A percentile compares a stretch with the other conserved stretches of the same genome.
Evolutionary conservation across 2,113 vertebrate species (phyloP).

Genomic region (Sceloporus tristichus): DNA sequence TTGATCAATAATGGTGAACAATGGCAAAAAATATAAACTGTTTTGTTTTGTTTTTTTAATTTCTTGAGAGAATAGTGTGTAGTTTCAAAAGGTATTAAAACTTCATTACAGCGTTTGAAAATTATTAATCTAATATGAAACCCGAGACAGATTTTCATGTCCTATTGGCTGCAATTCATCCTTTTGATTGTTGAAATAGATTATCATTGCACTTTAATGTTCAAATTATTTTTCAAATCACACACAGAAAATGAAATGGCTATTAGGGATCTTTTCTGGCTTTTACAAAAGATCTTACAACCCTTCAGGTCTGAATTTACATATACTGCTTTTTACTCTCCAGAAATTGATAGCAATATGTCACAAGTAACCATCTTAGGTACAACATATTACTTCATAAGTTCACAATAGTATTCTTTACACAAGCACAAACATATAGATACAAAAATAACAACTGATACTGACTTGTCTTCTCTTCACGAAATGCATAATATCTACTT

Average conservation of each 20-base stretch:
- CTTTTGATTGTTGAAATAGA: neutral
- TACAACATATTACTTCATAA: too few species aligned
- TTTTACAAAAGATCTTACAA: neutral
- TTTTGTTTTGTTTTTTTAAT: neutral
- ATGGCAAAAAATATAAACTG: neutral
- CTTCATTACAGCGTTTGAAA: neutral
- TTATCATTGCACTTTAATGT: slow-evolving; percentile 4
- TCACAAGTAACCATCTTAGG: too few species aligned
- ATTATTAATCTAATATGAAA: neutral
- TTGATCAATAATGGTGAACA: neutral
- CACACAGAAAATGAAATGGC: slow-evolving; percentile 19
- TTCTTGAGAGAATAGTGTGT: neutral
- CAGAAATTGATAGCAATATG: too few species aligned
- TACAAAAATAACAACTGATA: too few species aligned
- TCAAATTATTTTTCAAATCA: slow-evolving; percentile 12
- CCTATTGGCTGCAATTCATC: neutral
- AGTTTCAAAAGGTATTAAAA: neutral
- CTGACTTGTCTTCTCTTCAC: too few species aligned
- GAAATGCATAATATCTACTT: too few species aligned
- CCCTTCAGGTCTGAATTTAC: neutral
- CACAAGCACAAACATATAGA: too few species aligned
- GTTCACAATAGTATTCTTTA: too few species aligned
- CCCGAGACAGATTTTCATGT: slow-evolving; percentile 2
- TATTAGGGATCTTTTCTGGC: neutral
- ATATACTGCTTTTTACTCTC: too few species aligned